Conservation (phyloP, 2,888 invertebrate genomes). For the Nymphalis polychloros region DNA sequence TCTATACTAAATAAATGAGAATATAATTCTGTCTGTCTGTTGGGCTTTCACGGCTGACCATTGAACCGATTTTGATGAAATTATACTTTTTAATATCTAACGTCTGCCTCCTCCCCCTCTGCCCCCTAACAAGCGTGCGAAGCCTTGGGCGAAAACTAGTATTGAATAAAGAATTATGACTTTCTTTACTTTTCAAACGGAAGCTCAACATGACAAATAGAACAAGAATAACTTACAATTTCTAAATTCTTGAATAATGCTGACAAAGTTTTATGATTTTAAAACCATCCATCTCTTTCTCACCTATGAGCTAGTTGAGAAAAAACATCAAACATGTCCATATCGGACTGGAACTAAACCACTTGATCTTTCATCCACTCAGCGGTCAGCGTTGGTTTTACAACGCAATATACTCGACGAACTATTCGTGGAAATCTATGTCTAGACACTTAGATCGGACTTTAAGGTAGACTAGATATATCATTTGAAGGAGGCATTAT, state of each 20-base stretch:
- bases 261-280: neutral
- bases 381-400: constrained; percentile 48
- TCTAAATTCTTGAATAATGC: neutral
- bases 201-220: too few species aligned
- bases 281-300: neutral
- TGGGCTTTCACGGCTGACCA: too few species aligned
- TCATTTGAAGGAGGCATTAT: constrained; percentile 22
- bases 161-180: too few species aligned
- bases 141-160: too few species aligned
- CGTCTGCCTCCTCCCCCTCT: too few species aligned
- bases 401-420: constrained; percentile 59
- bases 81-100: too few species aligned
- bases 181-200: too few species aligned
- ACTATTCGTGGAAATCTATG: constrained; percentile 66
- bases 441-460: constrained; percentile 51
- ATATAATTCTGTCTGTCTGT: too few species aligned
- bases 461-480: constrained; percentile 10
- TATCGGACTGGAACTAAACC: constrained; percentile 5
- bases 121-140: too few species aligned
- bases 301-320: neutral
- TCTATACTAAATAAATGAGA: too few species aligned
- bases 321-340: constrained; percentile 1
- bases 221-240: too few species aligned
- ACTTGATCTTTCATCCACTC: constrained; percentile 48
- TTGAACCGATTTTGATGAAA: too few species aligned